Evolutionary conservation across 2,113 vertebrate species (phyloP).

Genomic region (Morone saxatilis): DNA sequence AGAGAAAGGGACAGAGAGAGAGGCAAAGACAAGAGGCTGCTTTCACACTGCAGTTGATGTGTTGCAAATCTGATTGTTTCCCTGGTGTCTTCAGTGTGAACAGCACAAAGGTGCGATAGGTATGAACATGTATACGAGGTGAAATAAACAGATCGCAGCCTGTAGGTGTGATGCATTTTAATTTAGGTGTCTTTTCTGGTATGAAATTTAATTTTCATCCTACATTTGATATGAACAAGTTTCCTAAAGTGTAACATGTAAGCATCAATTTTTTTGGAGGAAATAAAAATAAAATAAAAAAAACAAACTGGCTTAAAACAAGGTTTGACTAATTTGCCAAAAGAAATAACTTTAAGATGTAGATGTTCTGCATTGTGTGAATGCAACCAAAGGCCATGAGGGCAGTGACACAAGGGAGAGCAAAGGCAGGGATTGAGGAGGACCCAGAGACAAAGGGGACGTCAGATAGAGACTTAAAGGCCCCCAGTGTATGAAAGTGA

Average conservation of each 20-base stretch:
- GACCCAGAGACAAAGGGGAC: constrained; percentile 46
- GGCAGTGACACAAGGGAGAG: constrained; percentile 58
- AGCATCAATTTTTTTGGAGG: too few species aligned
- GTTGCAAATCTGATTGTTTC: constrained; percentile 13
- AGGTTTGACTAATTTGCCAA: too few species aligned
- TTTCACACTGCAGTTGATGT: not conserved
- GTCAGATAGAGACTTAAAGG: constrained; percentile 58
- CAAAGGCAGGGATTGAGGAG: constrained; percentile 72
- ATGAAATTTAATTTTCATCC: too few species aligned
- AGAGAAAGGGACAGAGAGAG: constrained; percentile 42
- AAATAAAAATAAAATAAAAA: too few species aligned
- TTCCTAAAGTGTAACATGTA: too few species aligned
- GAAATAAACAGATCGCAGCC: not conserved
- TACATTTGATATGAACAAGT: too few species aligned
- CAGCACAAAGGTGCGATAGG: not conserved
- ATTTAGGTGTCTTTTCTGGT: too few species aligned
- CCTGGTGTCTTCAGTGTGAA: not conserved
- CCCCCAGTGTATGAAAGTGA: constrained; percentile 82
- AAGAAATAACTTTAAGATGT: not conserved
- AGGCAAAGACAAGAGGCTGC: constrained; percentile 3
- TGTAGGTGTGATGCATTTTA: not conserved
- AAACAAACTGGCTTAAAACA: not conserved
- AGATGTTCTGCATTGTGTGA: not conserved
- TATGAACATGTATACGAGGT: not conserved
- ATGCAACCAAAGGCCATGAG: constrained; percentile 11